phyloP scores from a whole-genome alignment of 2,888 invertebrate genomes.

The Mimas tiliae region DNA sequence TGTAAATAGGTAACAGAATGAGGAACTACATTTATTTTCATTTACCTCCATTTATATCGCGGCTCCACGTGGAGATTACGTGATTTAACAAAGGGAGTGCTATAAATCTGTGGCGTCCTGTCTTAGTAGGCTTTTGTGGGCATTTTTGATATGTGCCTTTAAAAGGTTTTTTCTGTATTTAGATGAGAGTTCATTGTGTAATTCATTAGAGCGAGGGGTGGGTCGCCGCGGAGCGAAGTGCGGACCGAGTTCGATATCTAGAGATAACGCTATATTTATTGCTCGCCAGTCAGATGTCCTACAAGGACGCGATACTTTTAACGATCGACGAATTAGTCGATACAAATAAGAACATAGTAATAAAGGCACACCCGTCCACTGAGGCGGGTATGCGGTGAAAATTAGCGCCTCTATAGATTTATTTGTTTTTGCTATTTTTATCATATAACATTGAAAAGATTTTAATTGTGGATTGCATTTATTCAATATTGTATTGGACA shows the following conservation, averaged over 20 bases:
- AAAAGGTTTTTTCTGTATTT: slow-evolving; percentile 86
- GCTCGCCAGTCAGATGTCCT: slow-evolving; percentile 75
- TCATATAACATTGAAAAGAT: not conserved
- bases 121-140: slow-evolving; percentile 85
- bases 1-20: slow-evolving; percentile 82
- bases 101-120: slow-evolving; percentile 81
- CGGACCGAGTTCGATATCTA: slow-evolving; percentile 78
- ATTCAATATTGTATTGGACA: too few species aligned
- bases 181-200: slow-evolving; percentile 85
- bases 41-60: slow-evolving; percentile 83
- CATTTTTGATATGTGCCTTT: slow-evolving; percentile 85
- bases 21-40: slow-evolving; percentile 85
- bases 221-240: slow-evolving; percentile 70
- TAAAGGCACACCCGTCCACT: slow-evolving; percentile 33
- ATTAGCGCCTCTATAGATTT: not conserved
- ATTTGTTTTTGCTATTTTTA: not conserved
- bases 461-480: not conserved
- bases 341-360: slow-evolving; percentile 66
- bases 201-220: slow-evolving; percentile 81
- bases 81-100: slow-evolving; percentile 83
- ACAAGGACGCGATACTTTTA: slow-evolving; percentile 74
- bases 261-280: slow-evolving; percentile 81
- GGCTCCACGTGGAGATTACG: slow-evolving; percentile 84
- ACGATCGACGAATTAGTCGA: slow-evolving; percentile 71
- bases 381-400: slow-evolving; percentile 6